phyloP scores from a whole-genome alignment of 2,113 vertebrate species.

The Phyllopteryx taeniolatus region DNA sequence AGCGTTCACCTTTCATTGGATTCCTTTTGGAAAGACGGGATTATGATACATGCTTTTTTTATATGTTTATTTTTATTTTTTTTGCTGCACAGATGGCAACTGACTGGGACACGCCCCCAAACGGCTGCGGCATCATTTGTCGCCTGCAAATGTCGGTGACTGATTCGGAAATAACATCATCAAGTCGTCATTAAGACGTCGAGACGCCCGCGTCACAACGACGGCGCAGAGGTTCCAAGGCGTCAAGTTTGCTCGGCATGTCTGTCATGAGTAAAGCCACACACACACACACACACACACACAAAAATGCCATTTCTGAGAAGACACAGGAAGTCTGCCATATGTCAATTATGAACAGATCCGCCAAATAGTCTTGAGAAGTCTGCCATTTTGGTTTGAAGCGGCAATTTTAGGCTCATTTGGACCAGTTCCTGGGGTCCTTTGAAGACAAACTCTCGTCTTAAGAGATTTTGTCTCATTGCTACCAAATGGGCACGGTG shows the following conservation, averaged over 20 bases:
- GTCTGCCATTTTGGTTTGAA: no score
- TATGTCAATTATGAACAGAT: no score
- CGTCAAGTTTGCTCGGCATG: background rate
- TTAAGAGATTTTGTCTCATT: no score
- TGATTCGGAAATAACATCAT: constrained; percentile 23
- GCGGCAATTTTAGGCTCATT: no score
- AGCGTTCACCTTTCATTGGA: background rate
- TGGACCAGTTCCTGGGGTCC: no score
- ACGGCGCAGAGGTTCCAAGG: background rate
- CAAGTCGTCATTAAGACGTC: background rate
- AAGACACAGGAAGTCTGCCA: no score
- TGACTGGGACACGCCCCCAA: constrained; percentile 36
- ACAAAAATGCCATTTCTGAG: background rate
- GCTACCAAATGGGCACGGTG: no score
- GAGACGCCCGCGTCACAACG: no score
- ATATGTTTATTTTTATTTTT: no score
- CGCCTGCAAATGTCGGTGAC: constrained; percentile 38
- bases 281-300: no score
- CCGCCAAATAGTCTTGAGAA: no score
- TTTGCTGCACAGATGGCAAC: constrained; percentile 46
- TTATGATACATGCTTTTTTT: background rate
- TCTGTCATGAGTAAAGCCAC: background rate
- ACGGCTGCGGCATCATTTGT: constrained; percentile 48
- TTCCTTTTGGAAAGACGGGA: background rate
- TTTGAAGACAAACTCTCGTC: no score